A percentile compares a stretch with the other conserved stretches of the same genome.
These are phyloP conservation scores for Biston stratarius DNA, from an alignment of 2,888 invertebrate species.

Conservation along the genomic window DNA sequence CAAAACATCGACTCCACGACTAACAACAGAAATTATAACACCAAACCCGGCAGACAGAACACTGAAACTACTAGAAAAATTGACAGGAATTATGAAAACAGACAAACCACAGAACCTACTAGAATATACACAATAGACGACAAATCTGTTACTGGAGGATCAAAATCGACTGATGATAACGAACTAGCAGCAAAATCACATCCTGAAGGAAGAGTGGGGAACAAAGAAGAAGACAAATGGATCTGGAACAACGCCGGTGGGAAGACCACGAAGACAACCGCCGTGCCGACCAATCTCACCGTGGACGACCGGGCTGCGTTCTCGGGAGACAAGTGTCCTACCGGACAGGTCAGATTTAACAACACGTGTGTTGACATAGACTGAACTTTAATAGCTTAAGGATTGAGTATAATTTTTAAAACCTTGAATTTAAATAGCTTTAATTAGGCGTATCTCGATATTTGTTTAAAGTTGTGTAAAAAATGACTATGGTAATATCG, in stretches of 20 bases:
- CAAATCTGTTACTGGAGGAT: conserved; percentile 16
- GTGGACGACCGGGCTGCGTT: conserved; percentile 4
- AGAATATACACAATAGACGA: conserved; percentile 9
- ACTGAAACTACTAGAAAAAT: conserved; percentile 5
- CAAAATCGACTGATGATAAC: conserved; percentile 37
- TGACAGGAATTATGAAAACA: conserved; percentile 10
- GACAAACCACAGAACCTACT: conserved; percentile 12
- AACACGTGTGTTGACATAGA: conserved; percentile 18
- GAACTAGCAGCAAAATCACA: conserved; percentile 28
- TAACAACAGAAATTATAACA: conserved; percentile 14
- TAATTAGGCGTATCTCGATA: conserved; percentile 16
- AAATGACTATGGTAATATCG: not conserved
- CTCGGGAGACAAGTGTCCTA: conserved; percentile 8
- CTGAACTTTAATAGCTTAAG: conserved; percentile 5
- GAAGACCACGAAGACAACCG: not conserved
- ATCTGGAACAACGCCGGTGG: conserved; percentile 34
- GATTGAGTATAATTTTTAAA: not conserved
- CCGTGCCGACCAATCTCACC: not conserved
- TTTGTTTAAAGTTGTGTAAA: conserved; percentile 1
- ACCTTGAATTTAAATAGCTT: conserved; percentile 11
- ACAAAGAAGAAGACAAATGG: conserved; percentile 40
- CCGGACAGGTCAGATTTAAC: conserved; percentile 4
- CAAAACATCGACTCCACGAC: conserved; percentile 13
- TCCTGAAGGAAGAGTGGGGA: conserved; percentile 15
- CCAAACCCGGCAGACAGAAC: conserved; percentile 10